Evolutionary conservation across 2,888 invertebrate species (phyloP), one percentile per base, ranked within the genome.

Genomic region (Octodonta nipae): DNA sequence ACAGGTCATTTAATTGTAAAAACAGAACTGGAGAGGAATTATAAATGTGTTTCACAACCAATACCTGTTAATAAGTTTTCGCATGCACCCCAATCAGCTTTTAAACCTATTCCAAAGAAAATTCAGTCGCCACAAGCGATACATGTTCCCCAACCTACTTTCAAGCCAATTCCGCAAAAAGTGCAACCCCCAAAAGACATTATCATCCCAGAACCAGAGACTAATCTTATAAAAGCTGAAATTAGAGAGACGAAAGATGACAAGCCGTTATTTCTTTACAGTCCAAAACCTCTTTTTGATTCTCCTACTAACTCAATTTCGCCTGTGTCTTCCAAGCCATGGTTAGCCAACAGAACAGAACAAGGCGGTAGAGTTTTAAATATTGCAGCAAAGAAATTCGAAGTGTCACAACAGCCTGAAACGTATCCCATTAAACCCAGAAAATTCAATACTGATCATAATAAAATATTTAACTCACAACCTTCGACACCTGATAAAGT

Each of bases 71-170:
- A 80, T 52, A 72, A 79, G 45, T 82, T 83, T 49, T 79, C 76
- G 13, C 82, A 83, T 53, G 81, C 80, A 1, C 78, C 79, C 1
- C 72, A 77, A 65, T 81, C 81, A 6, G 80, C 79, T 3, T 83
- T 83, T 50, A 74, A 75, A 42, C 81, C 78, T 1, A 67, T 65
- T 36, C 61, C 46, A 34, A 61, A 57, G 47, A 62, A 65, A 52
- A n/a, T n/a, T n/a, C n/a, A n/a, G n/a, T n/a, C n/a, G n/a, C 28
- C 56, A 52, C 22, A 22, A 3, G 14, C 32, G 2, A n/a, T n/a
- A n/a, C n/a, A n/a, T n/a, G 26, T n/a, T n/a, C 30, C 10, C 33
- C 40, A 32, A 30, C 32, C 25, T 30, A 28, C 28, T 15, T 34
- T 38, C 20, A 33, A 26, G 24, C 33, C 41, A 25, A 14, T 31